Conservation (phyloP, 64 coral and sea anemone species). For the Cladopsammia gracilis region DNA sequence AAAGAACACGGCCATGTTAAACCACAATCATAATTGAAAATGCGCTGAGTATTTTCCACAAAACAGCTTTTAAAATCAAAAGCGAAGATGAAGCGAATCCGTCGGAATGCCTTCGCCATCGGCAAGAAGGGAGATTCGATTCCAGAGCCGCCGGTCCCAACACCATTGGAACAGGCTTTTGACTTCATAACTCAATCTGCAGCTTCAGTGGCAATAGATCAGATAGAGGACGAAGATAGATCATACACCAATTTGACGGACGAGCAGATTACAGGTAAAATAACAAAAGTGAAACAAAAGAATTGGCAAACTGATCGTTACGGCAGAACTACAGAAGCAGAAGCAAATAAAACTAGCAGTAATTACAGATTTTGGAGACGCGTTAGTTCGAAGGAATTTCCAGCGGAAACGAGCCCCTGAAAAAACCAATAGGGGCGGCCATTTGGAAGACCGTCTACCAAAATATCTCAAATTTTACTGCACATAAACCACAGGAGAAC, state of each 20-base stretch:
- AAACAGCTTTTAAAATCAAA: background rate
- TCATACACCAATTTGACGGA: background rate
- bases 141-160: background rate
- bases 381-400: too few relatives aligned
- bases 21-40: background rate
- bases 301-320: too few relatives aligned
- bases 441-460: too few relatives aligned
- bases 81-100: background rate
- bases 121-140: background rate
- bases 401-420: too few relatives aligned
- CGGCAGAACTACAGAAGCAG: too few relatives aligned
- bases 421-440: too few relatives aligned
- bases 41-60: background rate
- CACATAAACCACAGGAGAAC: too few relatives aligned
- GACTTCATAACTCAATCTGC: background rate
- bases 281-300: too few relatives aligned
- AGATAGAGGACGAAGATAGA: background rate
- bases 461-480: too few relatives aligned
- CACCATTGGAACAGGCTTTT: background rate
- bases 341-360: too few relatives aligned
- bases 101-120: constrained; percentile 7
- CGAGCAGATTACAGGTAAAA: constrained; percentile 54
- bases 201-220: background rate
- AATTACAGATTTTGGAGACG: too few relatives aligned
- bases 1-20: background rate